Evolutionary conservation across 2,113 vertebrate species (phyloP), one percentile per base, ranked within the genome.

Genomic region (Oreamnos americanus): DNA sequence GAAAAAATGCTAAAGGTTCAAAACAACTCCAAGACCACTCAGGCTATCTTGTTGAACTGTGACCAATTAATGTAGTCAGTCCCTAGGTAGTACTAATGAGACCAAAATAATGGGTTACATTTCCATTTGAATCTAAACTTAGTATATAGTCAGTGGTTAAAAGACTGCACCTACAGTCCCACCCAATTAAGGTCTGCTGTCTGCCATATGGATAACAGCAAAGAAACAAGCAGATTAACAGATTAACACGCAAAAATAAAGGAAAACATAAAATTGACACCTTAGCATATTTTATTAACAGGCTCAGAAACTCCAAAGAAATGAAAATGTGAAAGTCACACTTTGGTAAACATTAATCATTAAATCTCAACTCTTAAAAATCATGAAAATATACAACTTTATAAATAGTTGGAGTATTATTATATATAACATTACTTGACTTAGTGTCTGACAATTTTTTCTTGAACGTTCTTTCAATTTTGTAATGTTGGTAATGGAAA

Each of bases 291-390:
- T 82, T 95, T 78, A 88, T 86, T 86, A 36, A 81, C 6, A 87
- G 49, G 13, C 71, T 91, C 4, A 87, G 36, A 93, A 36, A 95
- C 28, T 25, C 25, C 85, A 90, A 96, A 97, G 47, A 79, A 94
- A 91, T 11, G 39, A 39, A 12, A 64, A 45, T 51, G 28, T 85
- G 49, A 91, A 96, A 91, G 47, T 36, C 47, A 91, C 6, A 51
- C 30, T 60, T 87, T 6, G 13, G 25, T 85, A 76, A 95, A 90
- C 64, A 90, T 55, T 23, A 86, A 88, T 57, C 64, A 95, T 30
- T 93, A 91, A 93, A 76, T 74, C 13, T 71, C 92, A 94, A 87
- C 25, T 76, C 45, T 79, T 43, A 90, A 81, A 93, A 93, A 81
- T 7, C 74, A 58, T 21, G 13, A 58, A 36, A 91, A 86, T 76